Evolutionary conservation across 2,113 vertebrate species (phyloP).

Genomic region (Psammodynastes pulverulentus): DNA sequence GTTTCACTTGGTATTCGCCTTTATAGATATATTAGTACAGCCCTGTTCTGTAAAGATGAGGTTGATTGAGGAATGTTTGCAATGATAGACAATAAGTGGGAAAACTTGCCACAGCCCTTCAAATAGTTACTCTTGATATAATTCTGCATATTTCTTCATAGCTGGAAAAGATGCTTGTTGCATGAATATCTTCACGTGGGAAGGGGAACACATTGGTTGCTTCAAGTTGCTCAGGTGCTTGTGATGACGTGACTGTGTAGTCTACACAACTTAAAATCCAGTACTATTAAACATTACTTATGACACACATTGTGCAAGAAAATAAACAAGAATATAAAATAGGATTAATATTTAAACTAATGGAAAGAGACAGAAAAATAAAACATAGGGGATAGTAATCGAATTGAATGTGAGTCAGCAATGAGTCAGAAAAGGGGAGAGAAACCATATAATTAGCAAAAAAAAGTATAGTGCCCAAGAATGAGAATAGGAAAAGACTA

Average conservation of each 20-base stretch:
- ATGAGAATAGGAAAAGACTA: neutral
- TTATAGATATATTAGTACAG: neutral
- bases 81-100: neutral
- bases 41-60: neutral
- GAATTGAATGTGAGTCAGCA: conserved; percentile 15
- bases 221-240: neutral
- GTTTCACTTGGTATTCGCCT: neutral
- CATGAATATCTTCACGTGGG: neutral
- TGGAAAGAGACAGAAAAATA: neutral
- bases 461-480: neutral
- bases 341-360: neutral
- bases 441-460: conserved; percentile 6
- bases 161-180: neutral
- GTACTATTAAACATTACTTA: neutral
- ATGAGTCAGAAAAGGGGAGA: conserved; percentile 4
- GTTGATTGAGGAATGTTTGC: neutral
- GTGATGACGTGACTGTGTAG: neutral
- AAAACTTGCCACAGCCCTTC: neutral
- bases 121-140: neutral
- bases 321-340: neutral
- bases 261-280: neutral
- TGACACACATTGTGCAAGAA: neutral
- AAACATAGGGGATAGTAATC: neutral
- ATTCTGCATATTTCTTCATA: neutral
- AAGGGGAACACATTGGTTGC: neutral